Percentiles rank a stretch among this genome's conserved stretches.
These are phyloP conservation scores for Otolemur crassicaudatus DNA, from an alignment of 2,797 vertebrate genomes.

Conservation along the genomic window DNA sequence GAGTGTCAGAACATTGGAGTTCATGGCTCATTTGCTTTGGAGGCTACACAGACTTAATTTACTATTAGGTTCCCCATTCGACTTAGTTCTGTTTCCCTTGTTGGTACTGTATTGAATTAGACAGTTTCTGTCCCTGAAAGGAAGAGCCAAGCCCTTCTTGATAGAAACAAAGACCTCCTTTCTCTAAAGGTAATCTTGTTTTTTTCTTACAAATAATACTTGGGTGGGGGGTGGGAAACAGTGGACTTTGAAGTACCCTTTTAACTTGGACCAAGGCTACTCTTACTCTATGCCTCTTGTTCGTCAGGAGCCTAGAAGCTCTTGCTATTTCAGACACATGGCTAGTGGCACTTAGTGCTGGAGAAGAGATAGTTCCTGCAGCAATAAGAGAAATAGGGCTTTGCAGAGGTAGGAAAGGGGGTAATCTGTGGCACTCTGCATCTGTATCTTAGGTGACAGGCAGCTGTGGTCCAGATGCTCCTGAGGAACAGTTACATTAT, in stretches of 20 bases:
- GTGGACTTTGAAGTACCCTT: conserved; percentile 32
- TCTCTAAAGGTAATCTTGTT: not conserved
- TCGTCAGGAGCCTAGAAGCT: not conserved
- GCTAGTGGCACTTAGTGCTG: not conserved
- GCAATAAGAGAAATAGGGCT: not conserved
- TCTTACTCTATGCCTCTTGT: not conserved
- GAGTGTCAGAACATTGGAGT: conserved; percentile 4
- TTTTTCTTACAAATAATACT: conserved; percentile 34
- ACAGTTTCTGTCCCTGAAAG: not conserved
- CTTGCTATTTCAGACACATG: not conserved
- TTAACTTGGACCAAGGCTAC: not conserved
- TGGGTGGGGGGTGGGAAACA: conserved; percentile 32
- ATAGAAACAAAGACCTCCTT: not conserved
- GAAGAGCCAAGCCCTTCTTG: conserved; percentile 12
- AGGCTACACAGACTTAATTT: conserved; percentile 11
- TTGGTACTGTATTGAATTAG: not conserved
- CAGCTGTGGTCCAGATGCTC: conserved; percentile 65
- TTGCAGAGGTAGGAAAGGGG: not conserved
- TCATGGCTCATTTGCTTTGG: conserved; percentile 31
- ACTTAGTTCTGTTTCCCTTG: conserved; percentile 19
- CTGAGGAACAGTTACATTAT: conserved; percentile 49
- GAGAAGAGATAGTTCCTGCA: not conserved
- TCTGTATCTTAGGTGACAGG: not conserved
- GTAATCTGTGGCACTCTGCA: not conserved
- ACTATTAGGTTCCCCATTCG: not conserved